Conservation (phyloP, 2,888 invertebrate species). For the Mamestra brassicae region DNA sequence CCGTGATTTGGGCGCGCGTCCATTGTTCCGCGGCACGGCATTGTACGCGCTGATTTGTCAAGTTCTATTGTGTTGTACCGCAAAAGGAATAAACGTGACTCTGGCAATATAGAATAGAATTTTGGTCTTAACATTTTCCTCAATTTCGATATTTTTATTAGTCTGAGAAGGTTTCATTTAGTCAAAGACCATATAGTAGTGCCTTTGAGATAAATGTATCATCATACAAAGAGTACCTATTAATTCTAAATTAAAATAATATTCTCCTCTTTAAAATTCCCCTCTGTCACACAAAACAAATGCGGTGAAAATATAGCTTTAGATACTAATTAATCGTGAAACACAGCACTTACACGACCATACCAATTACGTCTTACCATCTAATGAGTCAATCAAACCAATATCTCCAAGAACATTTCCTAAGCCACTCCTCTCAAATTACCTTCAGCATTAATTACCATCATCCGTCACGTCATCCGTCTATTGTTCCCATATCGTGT, state of each 20-base stretch:
- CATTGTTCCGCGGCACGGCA: slow-evolving; percentile 58
- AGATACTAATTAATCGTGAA: slow-evolving; percentile 3
- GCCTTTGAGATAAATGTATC: background rate
- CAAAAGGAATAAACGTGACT: slow-evolving; percentile 30
- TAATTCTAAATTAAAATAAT: background rate
- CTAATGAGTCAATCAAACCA: slow-evolving; percentile 15
- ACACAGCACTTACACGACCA: background rate
- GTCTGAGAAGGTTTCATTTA: slow-evolving; percentile 18
- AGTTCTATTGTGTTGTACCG: slow-evolving; percentile 33
- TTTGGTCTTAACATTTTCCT: slow-evolving; percentile 21
- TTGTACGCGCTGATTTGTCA: slow-evolving; percentile 60
- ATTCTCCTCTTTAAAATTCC: background rate
- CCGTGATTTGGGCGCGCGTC: slow-evolving; percentile 56
- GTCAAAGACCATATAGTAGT: background rate
- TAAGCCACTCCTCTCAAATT: slow-evolving; percentile 37
- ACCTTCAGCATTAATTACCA: slow-evolving; percentile 38
- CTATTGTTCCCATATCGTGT: slow-evolving; percentile 36
- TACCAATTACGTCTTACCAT: background rate
- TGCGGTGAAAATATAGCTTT: background rate
- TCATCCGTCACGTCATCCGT: slow-evolving; percentile 29
- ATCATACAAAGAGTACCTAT: background rate
- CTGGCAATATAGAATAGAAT: slow-evolving; percentile 1
- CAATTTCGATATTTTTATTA: slow-evolving; percentile 4
- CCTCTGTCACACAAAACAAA: background rate
- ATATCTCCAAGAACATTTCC: slow-evolving; percentile 14